Base-by-base conservation (phyloP, 1,140 invertebrate genomes). In the Caenorhabditis elegans region DNA sequence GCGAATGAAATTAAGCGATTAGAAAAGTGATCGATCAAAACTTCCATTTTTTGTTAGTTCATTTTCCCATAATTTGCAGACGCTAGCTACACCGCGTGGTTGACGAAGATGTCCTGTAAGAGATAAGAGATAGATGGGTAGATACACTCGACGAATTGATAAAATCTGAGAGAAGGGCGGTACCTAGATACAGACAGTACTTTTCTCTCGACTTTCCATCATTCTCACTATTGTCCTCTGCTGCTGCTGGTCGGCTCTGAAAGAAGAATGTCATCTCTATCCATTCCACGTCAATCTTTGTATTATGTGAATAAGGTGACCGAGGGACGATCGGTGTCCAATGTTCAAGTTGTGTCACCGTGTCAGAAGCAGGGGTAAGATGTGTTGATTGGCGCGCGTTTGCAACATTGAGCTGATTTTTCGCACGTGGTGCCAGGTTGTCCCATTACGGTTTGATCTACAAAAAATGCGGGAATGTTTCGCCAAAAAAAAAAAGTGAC, bases 291-390 rank as follows among this genome's bases (percentile, higher is more conserved):
- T 39, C 60, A 70, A 13, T 31, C 34, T 4, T 2, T 70, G 1
- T 70, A 70, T 43, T 39, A 70, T 22, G 60, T 70, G 19, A 70
- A 39, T 17, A 70, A 70, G n/a, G 60, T 70, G 1, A 0, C 34
- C n/a, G 60, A 39, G 22, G 34, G 60, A 39, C 6, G 28, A 65
- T 34, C 2, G 2, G n/a, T 70, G 8, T 19, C 60, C 5, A 70
- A n/a, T 22, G 60, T 70, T 19, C 60, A 70, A 70, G 60, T 70
- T n/a, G 34, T 70, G n/a, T 70, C 60, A 5, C 34, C 60, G 11
- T 70, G 60, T 22, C 34, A 70, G 34, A 70, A 70, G 22, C 60
- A 70, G n/a, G 60, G 60, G 60, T 70, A 22, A 39, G 60, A 31
- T 0, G 3, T 53, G 24, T n/a, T n/a, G n/a, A n/a, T n/a, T n/a